Evolutionary conservation across 2,888 invertebrate genomes (phyloP), one percentile per base, ranked within the genome.

Genomic region (Perdita meconis): DNA sequence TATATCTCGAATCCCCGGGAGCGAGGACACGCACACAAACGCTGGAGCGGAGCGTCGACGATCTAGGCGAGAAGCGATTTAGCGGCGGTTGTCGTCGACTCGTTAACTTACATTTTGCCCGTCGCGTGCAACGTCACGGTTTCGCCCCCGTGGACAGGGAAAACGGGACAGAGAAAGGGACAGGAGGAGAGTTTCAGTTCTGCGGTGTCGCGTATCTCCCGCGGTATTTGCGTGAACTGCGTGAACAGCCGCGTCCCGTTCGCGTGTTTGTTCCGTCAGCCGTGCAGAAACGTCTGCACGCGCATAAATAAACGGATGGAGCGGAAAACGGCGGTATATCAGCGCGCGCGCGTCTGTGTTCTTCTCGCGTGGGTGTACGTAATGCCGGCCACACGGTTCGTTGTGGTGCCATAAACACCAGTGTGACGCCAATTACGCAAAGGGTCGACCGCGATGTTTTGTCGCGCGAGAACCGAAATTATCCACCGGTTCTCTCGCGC

Each of bases 381-480:
- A 73, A 75, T 57, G 73, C 70, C 26, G 60, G 67, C 64, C 74
- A 30, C 70, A 72, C 65, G 56, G 59, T 70, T 68, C 74, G 71
- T 60, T 82, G 84, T 68, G 72, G 60, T 57, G 56, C 74, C 72
- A 80, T 87, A 87, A 87, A 87, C 84, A 85, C 82, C 87, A 80
- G 81, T 83, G 86, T 85, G 84, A 85, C 83, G 87, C 87, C 88
- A 89, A 89, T 89, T 89, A 89, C 84, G 86, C 82, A 81, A 87
- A 86, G 86, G 88, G 86, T 82, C 82, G 83, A 87, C 85, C 86
- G 78, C 85, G 84, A 85, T 88, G 88, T 88, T 89, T 87, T 87
- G 84, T 84, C 81, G 85, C 83, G 80, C 79, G 84, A 86, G 84
- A 87, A 87, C 84, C 87, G 83, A 87, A 89, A 84, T 89, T 89